These are phyloP conservation scores for Temnothorax longispinosus DNA, from an alignment of 1,140 invertebrate species.

Conservation along the genomic window DNA sequence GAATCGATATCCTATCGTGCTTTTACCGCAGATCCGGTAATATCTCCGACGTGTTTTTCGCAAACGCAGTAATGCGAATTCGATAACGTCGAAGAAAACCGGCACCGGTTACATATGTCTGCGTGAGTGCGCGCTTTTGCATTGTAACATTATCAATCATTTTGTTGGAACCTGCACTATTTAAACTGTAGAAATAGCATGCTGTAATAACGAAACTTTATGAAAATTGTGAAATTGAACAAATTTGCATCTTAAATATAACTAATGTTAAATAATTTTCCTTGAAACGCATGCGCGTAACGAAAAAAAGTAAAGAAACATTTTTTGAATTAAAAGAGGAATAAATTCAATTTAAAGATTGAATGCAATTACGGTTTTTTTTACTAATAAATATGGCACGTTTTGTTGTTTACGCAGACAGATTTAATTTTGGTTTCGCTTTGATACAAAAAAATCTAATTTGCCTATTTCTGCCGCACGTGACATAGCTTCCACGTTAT, in stretches of 20 bases:
- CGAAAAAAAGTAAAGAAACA: background rate
- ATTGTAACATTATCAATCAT: constrained; percentile 40
- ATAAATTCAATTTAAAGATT: background rate
- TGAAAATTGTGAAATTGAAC: background rate
- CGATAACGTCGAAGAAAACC: constrained; percentile 46
- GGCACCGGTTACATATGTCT: constrained; percentile 18
- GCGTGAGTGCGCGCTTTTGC: background rate
- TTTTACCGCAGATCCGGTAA: constrained; percentile 34
- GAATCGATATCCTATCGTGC: constrained; percentile 50
- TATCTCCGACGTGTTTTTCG: constrained; percentile 32
- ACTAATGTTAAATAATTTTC: background rate
- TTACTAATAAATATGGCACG: background rate
- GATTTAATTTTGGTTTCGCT: background rate
- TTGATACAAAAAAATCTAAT: constrained; percentile 7
- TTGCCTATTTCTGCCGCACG: background rate
- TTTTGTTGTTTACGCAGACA: background rate
- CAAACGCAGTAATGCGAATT: constrained; percentile 46
- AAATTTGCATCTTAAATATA: background rate
- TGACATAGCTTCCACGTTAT: background rate
- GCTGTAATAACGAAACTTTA: background rate
- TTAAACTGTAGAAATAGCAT: background rate
- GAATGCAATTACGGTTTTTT: background rate
- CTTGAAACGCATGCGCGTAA: background rate
- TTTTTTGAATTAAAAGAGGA: background rate
- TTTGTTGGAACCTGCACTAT: background rate